A percentile compares a stretch with the other conserved stretches of the same genome.
These are phyloP conservation scores for Drosophila sordidula DNA, from an alignment of 2,888 invertebrate genomes.

Conservation along the genomic window DNA sequence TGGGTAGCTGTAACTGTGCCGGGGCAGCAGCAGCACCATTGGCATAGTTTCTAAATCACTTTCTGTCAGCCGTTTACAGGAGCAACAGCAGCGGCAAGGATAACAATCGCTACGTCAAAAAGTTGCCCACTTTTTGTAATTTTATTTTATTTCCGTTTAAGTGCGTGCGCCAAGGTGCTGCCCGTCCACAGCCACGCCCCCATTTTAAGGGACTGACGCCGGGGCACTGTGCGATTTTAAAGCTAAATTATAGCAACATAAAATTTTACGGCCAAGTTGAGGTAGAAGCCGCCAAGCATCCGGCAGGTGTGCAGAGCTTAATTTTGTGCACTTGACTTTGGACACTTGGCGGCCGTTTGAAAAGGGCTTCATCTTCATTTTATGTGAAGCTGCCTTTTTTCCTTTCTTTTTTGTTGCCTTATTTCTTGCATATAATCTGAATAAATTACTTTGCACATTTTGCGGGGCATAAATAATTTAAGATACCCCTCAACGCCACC, in stretches of 20 bases:
- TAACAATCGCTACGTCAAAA: conserved; percentile 77
- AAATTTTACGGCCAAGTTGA: conserved; percentile 71
- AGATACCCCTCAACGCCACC: conserved; percentile 21
- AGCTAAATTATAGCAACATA: conserved; percentile 77
- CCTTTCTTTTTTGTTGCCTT: conserved; percentile 15
- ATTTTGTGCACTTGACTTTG: conserved; percentile 74
- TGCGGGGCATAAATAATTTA: conserved; percentile 78
- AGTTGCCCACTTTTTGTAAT: conserved; percentile 81
- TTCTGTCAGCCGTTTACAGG: conserved; percentile 72
- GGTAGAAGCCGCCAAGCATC: conserved; percentile 33
- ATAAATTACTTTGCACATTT: conserved; percentile 80
- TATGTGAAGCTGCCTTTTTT: conserved; percentile 56
- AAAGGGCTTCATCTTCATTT: conserved; percentile 68
- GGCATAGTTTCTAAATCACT: conserved; percentile 79
- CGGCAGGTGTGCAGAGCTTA: conserved; percentile 76
- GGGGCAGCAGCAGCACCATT: conserved; percentile 25
- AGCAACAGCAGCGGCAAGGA: conserved; percentile 52
- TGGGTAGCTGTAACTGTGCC: conserved; percentile 20
- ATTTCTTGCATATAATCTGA: conserved; percentile 69
- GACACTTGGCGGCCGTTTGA: conserved; percentile 74
- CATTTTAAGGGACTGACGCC: not conserved
- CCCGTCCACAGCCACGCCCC: conserved; percentile 6
- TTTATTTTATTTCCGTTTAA: conserved; percentile 80
- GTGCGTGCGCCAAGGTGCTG: conserved; percentile 63
- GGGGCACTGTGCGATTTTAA: conserved; percentile 67